Conservation (phyloP, 1,140 invertebrate species). For the Gryllus bimaculatus region DNA sequence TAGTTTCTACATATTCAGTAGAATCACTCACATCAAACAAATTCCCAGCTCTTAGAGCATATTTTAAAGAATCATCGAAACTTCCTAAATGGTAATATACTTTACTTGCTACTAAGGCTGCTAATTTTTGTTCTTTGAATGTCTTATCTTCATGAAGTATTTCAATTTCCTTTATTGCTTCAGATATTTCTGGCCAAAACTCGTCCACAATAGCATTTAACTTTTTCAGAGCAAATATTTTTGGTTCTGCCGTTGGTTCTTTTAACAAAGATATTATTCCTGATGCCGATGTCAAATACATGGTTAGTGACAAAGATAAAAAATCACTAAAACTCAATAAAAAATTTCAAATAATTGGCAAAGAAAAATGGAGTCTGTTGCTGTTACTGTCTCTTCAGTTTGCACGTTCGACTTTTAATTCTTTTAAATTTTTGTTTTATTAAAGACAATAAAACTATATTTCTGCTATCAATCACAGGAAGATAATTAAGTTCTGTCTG, state of each 20-base stretch:
- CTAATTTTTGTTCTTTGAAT: conserved; percentile 82
- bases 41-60: conserved; percentile 84
- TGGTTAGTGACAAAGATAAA: too few relatives aligned
- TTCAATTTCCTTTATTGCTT: conserved; percentile 96
- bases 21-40: conserved; percentile 88
- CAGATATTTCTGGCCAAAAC: conserved; percentile 98
- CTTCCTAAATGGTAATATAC: conserved; percentile 96
- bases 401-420: too few relatives aligned
- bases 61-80: conserved; percentile 90
- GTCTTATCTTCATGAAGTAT: conserved; percentile 86
- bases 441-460: too few relatives aligned
- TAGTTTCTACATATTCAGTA: conserved; percentile 94
- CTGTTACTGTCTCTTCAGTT: too few relatives aligned
- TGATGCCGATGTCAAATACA: conserved; percentile 38
- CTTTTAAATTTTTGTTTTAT: too few relatives aligned
- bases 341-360: too few relatives aligned
- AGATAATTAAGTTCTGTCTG: too few relatives aligned
- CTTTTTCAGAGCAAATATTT: conserved; percentile 84
- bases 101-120: conserved; percentile 95
- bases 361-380: too few relatives aligned
- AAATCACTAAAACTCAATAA: too few relatives aligned
- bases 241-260: conserved; percentile 84
- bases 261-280: conserved; percentile 93
- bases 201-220: conserved; percentile 91
- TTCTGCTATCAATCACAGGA: too few relatives aligned